Conservation (phyloP, 1,140 invertebrate species). For the Drosophila kurseongensis region DNA sequence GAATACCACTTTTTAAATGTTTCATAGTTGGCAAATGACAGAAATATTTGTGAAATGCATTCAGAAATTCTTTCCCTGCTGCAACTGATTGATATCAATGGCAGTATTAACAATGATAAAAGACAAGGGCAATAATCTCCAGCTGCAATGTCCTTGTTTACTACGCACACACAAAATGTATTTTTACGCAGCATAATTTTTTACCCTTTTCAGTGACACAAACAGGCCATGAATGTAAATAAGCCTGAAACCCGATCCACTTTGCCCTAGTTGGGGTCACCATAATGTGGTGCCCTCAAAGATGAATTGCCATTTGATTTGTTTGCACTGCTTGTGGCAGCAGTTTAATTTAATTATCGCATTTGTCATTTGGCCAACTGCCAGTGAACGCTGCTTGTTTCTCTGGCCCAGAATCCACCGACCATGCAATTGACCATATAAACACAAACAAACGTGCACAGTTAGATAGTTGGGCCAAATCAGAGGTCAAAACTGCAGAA, state of each 20-base stretch:
- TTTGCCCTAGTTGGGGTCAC: conserved; percentile 20
- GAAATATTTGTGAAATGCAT: conserved; percentile 27
- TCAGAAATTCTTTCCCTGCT: conserved; percentile 9
- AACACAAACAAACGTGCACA: conserved; percentile 8
- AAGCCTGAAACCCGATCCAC: conserved; percentile 16
- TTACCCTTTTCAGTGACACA: conserved; percentile 35
- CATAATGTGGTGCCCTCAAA: conserved; percentile 51
- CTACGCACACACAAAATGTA: conserved; percentile 56
- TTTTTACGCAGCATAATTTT: conserved; percentile 49
- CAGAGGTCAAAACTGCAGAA: conserved; percentile 14
- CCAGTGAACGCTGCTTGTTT: conserved; percentile 45
- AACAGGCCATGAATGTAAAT: conserved; percentile 49
- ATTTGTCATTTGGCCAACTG: conserved; percentile 83
- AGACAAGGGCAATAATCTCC: conserved; percentile 36
- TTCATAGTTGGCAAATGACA: conserved; percentile 31
- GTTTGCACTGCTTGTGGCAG: conserved; percentile 82
- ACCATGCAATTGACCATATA: conserved; percentile 49
- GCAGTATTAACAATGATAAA: conserved; percentile 50
- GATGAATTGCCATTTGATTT: conserved; percentile 84
- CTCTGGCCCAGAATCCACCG: conserved; percentile 14
- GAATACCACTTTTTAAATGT: conserved; percentile 29
- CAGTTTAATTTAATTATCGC: conserved; percentile 84
- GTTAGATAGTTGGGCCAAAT: conserved; percentile 3
- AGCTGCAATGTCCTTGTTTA: conserved; percentile 31
- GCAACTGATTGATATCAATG: conserved; percentile 62